Evolutionary conservation across 2,113 vertebrate species (phyloP), one percentile per base, ranked within the genome.

Genomic region (Pycnonotus jocosus): DNA sequence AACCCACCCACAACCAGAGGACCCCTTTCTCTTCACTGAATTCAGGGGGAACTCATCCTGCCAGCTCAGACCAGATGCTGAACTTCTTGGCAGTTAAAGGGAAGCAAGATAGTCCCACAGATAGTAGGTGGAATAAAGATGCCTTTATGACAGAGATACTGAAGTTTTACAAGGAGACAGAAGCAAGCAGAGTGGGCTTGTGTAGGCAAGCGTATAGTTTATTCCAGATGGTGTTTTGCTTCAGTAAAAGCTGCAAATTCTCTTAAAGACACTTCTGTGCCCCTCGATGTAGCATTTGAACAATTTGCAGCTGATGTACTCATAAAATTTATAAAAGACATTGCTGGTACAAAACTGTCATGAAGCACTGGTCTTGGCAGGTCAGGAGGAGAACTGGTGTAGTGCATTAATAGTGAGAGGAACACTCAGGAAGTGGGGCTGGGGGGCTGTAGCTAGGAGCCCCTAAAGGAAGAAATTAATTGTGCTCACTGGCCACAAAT

Each of bases 141-240:
- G 8, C 50, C 71, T 83, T 15, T n/a, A n/a, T 81, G 78, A 62
- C 40, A 80, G 17, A 96, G 80, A 81, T 48, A 48, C 45, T 31
- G 13, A 77, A 92, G 74, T 90, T 96, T 84, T 87, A 86, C 58
- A 90, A 85, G 50, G 45, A 88, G 76, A 70, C 6, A 80, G 78
- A 90, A 91, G 27, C 42, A 87, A 66, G 61, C 15, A 86, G 66
- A 94, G 93, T 95, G 89, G 90, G 93, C 45, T 95, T 90, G 87
- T 80, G 94, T 95, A 91, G 96, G 93, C 93, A 93, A 91, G 81
- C 22, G 1, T 70, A 33, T 77, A 1, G 3, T 90, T 95, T 88
- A 60, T 72, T 95, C 93, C 95, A 95, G 91, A 95, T 95, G 95
- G 94, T 88, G 85, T 94, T 97, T 96, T 93, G 76, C 81, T 73